phyloP scores from a whole-genome alignment of 1,140 invertebrate genomes.

The Chionoecetes opilio region DNA sequence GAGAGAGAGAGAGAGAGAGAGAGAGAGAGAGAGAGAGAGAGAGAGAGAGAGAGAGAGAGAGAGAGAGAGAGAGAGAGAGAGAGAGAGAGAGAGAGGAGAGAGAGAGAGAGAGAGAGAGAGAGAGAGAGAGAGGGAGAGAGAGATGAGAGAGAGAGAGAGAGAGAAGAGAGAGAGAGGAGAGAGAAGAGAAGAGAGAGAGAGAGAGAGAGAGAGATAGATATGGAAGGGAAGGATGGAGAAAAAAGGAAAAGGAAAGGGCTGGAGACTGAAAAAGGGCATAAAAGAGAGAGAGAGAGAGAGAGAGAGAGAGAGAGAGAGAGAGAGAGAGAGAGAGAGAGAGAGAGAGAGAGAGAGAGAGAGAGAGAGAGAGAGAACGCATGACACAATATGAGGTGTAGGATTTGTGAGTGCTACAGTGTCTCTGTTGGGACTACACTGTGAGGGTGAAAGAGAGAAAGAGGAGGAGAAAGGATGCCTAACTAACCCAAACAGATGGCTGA shows the following conservation, averaged over 20 bases:
- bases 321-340: background rate
- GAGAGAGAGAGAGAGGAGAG: background rate
- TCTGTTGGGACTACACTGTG: background rate
- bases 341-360: background rate
- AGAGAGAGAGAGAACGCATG: background rate
- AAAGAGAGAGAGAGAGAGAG: background rate
- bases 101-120: background rate
- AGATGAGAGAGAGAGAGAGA: too few species aligned
- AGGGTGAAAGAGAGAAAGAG: conserved; percentile 1
- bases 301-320: background rate
- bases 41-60: background rate
- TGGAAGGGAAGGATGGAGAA: background rate
- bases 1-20: background rate
- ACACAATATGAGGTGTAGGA: background rate
- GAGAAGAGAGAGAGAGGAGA: too few species aligned
- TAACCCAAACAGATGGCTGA: too few species aligned
- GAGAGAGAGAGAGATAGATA: too few species aligned
- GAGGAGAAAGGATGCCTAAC: background rate
- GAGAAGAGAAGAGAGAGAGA: background rate
- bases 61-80: background rate
- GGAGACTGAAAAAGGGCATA: too few species aligned
- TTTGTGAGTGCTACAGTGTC: background rate
- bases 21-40: background rate
- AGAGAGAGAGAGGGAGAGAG: background rate
- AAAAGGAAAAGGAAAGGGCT: background rate